Conservation (phyloP, 2,888 invertebrate genomes). For the Andrena bicolor region DNA sequence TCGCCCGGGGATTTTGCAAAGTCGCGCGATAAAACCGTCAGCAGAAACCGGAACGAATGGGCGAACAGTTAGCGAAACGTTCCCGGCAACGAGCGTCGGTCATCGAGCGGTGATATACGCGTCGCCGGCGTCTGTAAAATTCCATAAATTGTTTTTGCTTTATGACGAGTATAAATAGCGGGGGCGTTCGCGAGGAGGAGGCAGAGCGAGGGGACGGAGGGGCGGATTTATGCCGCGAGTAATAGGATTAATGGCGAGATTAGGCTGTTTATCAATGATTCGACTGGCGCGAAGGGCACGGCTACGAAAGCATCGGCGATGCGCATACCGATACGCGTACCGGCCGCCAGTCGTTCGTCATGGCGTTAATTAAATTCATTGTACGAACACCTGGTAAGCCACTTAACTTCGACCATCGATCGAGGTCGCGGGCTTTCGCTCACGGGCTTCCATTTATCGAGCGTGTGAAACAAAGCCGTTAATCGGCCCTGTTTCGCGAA, state of each 20-base stretch:
- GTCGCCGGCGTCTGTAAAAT: conserved; percentile 66
- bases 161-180: conserved; percentile 70
- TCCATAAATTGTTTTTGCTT: conserved; percentile 72
- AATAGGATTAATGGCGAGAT: conserved; percentile 75
- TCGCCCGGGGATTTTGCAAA: conserved; percentile 27
- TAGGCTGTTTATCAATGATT: conserved; percentile 74
- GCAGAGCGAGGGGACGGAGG: conserved; percentile 13
- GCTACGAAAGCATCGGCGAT: conserved; percentile 23
- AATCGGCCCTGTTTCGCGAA: conserved; percentile 1
- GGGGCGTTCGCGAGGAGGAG: conserved; percentile 41
- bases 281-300: conserved; percentile 7
- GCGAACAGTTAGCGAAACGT: conserved; percentile 61
- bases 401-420: conserved; percentile 55
- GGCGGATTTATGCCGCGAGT: conserved; percentile 72
- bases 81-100: conserved; percentile 33
- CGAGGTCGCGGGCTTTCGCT: conserved; percentile 32
- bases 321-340: conserved; percentile 12
- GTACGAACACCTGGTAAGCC: conserved; percentile 51
- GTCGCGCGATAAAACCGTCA: conserved; percentile 47
- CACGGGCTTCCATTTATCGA: conserved; percentile 34
- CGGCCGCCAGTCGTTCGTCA: conserved; percentile 39
- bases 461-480: conserved; percentile 6
- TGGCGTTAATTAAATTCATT: conserved; percentile 65
- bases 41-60: conserved; percentile 46
- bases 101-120: conserved; percentile 53